A percentile compares a stretch with the other conserved stretches of the same genome.
These are phyloP conservation scores for Acrobasis repandana DNA, from an alignment of 2,888 invertebrate species.

Conservation along the genomic window DNA sequence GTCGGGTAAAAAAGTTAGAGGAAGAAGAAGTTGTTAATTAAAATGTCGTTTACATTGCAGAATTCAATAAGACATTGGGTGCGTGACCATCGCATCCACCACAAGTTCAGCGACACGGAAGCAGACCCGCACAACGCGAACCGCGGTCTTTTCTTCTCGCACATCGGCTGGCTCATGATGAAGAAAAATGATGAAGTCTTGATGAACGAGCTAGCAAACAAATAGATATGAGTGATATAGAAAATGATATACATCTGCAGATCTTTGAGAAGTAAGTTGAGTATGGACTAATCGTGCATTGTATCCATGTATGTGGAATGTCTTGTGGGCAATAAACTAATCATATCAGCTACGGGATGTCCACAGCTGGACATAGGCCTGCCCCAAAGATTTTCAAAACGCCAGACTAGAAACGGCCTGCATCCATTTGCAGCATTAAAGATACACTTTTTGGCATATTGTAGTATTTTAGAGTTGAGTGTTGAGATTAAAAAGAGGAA, in stretches of 20 bases:
- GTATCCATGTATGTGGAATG: neutral
- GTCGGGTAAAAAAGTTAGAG: too few relatives aligned
- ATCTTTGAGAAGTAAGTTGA: conserved; percentile 88
- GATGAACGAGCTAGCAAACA: conserved; percentile 87
- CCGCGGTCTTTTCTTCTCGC: conserved; percentile 94
- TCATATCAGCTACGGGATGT: too few relatives aligned
- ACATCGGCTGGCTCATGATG: conserved; percentile 93
- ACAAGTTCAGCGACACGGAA: conserved; percentile 92
- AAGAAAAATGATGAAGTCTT: conserved; percentile 92
- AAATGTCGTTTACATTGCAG: conserved; percentile 39
- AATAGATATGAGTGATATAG: conserved; percentile 90
- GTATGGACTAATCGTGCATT: too few relatives aligned
- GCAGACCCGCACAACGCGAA: conserved; percentile 93
- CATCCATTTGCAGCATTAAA: too few relatives aligned
- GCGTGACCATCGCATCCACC: conserved; percentile 88
- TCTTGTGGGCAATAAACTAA: too few relatives aligned
- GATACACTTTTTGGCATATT: too few relatives aligned
- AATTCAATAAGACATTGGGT: conserved; percentile 83
- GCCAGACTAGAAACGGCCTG: too few relatives aligned
- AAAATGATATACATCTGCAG: conserved; percentile 86
- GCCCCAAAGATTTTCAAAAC: too few relatives aligned
- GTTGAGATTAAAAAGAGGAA: too few relatives aligned
- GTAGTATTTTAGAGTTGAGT: too few relatives aligned
- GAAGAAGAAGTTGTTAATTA: too few relatives aligned
- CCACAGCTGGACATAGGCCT: too few relatives aligned